A percentile compares a stretch with the other conserved stretches of the same genome.
These are phyloP conservation scores for Gorsachius goisagi DNA, from an alignment of 2,113 vertebrate genomes.

Conservation along the genomic window DNA sequence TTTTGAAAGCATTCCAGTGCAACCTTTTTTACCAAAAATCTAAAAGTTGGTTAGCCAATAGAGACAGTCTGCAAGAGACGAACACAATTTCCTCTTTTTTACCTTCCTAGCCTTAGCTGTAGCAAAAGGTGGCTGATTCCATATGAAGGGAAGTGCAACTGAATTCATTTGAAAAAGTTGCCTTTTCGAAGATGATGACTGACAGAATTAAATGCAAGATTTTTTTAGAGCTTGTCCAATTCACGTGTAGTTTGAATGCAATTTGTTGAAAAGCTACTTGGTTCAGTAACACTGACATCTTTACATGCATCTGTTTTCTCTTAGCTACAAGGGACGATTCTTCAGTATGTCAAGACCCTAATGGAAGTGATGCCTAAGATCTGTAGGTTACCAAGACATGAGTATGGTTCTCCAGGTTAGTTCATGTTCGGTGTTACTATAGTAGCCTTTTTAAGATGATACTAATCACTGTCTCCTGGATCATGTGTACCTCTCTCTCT, in stretches of 20 bases:
- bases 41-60: neutral
- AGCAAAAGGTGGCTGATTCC: neutral
- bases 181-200: neutral
- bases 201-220: neutral
- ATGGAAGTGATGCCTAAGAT: conserved; percentile 95
- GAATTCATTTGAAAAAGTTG: neutral
- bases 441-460: neutral
- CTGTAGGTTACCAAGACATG: conserved; percentile 86
- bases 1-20: neutral
- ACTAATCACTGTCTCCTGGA: neutral
- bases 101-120: neutral
- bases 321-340: conserved; percentile 88
- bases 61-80: neutral
- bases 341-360: conserved; percentile 88
- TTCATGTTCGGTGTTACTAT: neutral
- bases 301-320: neutral
- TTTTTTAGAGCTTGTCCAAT: neutral
- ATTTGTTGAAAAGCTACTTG: neutral
- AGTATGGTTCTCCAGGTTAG: conserved; percentile 89
- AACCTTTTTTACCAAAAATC: neutral
- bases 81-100: neutral
- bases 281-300: neutral
- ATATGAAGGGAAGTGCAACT: neutral
- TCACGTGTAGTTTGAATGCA: neutral
- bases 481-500: neutral